Base-by-base conservation (phyloP, 2,113 vertebrate species). In the Chaetorhynchus papuensis region DNA sequence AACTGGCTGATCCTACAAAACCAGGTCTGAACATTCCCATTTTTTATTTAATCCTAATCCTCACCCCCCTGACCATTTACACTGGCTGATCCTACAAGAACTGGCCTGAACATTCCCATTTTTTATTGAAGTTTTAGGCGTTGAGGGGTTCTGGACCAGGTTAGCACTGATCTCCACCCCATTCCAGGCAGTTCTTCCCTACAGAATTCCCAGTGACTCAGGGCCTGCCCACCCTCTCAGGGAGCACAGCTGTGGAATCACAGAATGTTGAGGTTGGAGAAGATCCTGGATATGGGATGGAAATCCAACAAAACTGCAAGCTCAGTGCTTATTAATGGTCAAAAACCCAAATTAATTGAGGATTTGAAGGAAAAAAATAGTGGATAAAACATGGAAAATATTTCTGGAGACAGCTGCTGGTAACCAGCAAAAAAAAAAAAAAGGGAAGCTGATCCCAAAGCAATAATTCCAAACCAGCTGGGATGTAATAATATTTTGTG, bases 171-270 rank as follows among this genome's bases (percentile, higher is more conserved):
- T 37, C 41, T 44, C 24, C n/a, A 2, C 24, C 28, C 52, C 11
- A 5, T 54, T 24, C 50, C 41, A 17, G 33, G 19, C n/a, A 39
- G 5, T 9, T 76, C 10, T 84, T 71, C 13, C 53, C 44, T 18
- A 2, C 0, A 0, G 39, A 28, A 70, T 87, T 74, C n/a, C 69
- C 44, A 33, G 20, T 26, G 50, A 2, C 11, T 39, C 0, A 0
- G 44, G 47, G 39, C n/a, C 59, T 35, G 56, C 22, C 18, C 8
- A 3, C 6, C 1, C 16, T 69, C 27, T 8, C 39, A 21, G 24
- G 68, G 35, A 70, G 24, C 41, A 11, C 19, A 31, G 41, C 33
- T 11, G 27, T 33, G 57, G 35, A 42, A 35, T 42, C 14, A 13
- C 13, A 28, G 52, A 44, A n/a, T 24, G 13, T 19, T 50, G 11